phyloP scores from a whole-genome alignment of 2,888 invertebrate species.

The Epirrita christyi region DNA sequence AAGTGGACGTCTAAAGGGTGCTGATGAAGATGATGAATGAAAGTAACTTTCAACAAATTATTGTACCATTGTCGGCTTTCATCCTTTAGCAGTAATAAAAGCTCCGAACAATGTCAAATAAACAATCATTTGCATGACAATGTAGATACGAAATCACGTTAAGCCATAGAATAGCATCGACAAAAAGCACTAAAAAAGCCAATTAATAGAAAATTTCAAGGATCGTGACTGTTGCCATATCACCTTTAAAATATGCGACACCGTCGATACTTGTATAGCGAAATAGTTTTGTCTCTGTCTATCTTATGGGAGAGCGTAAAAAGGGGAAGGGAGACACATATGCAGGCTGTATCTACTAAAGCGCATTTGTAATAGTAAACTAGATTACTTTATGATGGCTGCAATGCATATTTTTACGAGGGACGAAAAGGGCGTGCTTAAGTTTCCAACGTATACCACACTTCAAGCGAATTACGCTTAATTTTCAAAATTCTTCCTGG shows the following conservation, averaged over 20 bases:
- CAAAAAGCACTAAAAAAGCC: constrained; percentile 68
- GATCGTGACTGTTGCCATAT: constrained; percentile 66
- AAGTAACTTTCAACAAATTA: constrained; percentile 14
- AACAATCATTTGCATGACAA: constrained; percentile 56
- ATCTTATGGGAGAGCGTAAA: constrained; percentile 38
- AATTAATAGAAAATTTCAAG: constrained; percentile 78
- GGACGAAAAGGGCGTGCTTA: constrained; percentile 49
- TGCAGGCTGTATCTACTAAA: constrained; percentile 54
- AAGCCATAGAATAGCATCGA: constrained; percentile 58
- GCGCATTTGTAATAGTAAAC: constrained; percentile 68
- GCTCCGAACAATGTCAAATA: constrained; percentile 54
- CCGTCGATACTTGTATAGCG: constrained; percentile 43
- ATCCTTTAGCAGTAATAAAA: constrained; percentile 48
- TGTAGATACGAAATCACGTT: constrained; percentile 60
- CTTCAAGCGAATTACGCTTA: too few relatives aligned
- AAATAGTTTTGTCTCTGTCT: constrained; percentile 58
- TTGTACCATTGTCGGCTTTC: constrained; percentile 42
- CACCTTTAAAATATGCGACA: constrained; percentile 65
- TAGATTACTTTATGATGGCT: constrained; percentile 58
- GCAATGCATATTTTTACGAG: constrained; percentile 60
- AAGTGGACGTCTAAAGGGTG: too few relatives aligned
- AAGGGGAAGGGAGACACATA: constrained; percentile 50
- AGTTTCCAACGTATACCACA: too few relatives aligned
- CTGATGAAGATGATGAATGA: too few relatives aligned
- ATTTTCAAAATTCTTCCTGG: too few relatives aligned